Base-by-base conservation (phyloP, 2,888 invertebrate species). In the Eristalis tenax region DNA sequence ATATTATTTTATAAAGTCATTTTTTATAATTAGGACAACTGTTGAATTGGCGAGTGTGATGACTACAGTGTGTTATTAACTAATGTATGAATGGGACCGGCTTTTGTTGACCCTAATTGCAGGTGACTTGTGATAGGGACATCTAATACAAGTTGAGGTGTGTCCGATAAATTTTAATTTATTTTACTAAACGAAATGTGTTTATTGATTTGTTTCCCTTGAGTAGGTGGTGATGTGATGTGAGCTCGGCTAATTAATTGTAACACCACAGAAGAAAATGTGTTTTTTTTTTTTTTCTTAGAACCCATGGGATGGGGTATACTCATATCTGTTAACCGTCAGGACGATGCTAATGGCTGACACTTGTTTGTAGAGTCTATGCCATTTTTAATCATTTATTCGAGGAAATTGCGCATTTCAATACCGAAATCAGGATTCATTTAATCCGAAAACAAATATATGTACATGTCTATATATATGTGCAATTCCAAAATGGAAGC, bases 351-450 rank as follows among this genome's bases (percentile, higher is more conserved):
- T 15, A 35, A 50, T 59, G 65, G 56, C 66, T 13, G 32, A 28
- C 38, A 26, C 32, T 76, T 68, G 57, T 40, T 43, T 63, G 22
- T 61, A 32, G 43, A 57, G 66, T 83, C 23, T 65, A 23, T 80
- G 70, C 50, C 75, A 84, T 40, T 75, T 35, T 79, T 63, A 71
- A 80, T 84, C 76, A 73, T 50, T 68, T 61, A 68, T 68, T 80
- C 66, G 56, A 68, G 63, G 84, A 68, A 63, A 84, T 50, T 84
- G 80, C 84, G 75, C 80, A 84, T 74, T 59, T 43, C 43, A 26
- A 74, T 40, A 79, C 2, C 43, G 56, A 22, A 57, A 63, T 81
- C 81, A 71, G 70, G 22, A 84, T 66, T 66, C 74, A 75, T 79
- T 70, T 13, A 35, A 18, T 50, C 50, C 8, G 18, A 26, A 63